These are phyloP conservation scores for Eriocheir sinensis DNA, from an alignment of 1,140 invertebrate genomes.

Conservation along the genomic window DNA sequence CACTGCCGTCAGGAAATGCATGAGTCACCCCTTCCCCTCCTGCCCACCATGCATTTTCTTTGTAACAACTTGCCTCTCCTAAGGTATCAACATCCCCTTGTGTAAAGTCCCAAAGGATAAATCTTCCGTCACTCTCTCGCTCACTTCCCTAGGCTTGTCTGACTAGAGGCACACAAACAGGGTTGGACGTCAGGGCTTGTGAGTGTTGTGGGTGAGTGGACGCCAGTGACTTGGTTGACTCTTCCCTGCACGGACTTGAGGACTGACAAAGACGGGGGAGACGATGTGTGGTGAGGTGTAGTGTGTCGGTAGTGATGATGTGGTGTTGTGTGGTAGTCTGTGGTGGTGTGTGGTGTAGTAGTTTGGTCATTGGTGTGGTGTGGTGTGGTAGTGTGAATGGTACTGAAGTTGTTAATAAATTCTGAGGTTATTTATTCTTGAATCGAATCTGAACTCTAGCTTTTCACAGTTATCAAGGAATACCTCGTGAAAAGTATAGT, in stretches of 20 bases:
- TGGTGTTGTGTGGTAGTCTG: neutral
- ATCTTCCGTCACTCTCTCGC: neutral
- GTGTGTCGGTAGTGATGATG: neutral
- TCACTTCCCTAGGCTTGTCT: neutral
- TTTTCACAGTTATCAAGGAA: no score
- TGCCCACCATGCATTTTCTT: neutral
- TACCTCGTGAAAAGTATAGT: no score
- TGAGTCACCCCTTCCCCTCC: neutral
- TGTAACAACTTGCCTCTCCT: neutral
- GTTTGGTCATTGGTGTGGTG: neutral
- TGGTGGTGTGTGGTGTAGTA: neutral
- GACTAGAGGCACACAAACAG: neutral
- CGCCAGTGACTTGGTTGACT: neutral
- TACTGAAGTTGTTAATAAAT: no score
- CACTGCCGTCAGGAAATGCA: neutral
- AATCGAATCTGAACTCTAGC: no score
- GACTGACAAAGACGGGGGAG: neutral
- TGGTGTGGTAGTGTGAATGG: neutral
- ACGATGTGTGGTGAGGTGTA: neutral
- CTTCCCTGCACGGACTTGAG: neutral
- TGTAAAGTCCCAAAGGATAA: neutral
- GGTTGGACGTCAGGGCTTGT: neutral
- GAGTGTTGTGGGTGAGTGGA: neutral
- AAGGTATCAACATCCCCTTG: neutral
- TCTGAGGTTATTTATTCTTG: no score